phyloP scores from a whole-genome alignment of 2,113 vertebrate genomes.

The Holacanthus passer region DNA sequence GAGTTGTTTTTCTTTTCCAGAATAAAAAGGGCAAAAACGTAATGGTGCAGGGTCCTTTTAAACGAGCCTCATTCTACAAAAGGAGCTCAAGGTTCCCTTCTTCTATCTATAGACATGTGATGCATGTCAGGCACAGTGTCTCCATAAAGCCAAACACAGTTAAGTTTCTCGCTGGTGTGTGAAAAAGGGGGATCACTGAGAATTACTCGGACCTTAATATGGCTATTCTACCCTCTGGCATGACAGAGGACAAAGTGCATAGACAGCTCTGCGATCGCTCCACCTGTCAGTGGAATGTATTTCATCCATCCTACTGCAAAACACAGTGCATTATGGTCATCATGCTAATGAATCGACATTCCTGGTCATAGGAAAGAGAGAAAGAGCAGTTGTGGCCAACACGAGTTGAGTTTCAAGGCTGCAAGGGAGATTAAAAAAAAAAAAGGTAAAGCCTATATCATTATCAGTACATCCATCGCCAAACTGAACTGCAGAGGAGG shows the following conservation, averaged over 20 bases:
- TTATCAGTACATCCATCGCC: conserved; percentile 38
- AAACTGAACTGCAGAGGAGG: conserved; percentile 43
- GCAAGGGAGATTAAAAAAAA: conserved; percentile 22
- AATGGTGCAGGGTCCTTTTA: conserved; percentile 24
- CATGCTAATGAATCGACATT: conserved; percentile 74
- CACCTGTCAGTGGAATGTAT: conserved; percentile 75
- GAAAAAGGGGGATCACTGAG: conserved; percentile 72
- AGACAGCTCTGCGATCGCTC: conserved; percentile 81
- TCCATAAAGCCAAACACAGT: conserved; percentile 63
- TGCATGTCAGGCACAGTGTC: conserved; percentile 68
- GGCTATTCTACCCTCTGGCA: conserved; percentile 86
- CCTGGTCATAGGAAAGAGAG: conserved; percentile 65
- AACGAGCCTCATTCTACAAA: conserved; percentile 20
- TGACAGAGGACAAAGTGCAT: conserved; percentile 88
- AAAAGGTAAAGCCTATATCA: conserved; percentile 29
- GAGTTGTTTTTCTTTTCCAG: conserved; percentile 7
- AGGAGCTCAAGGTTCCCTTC: conserved; percentile 28
- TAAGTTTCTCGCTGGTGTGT: conserved; percentile 83
- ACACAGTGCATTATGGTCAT: conserved; percentile 79
- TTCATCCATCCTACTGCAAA: conserved; percentile 70
- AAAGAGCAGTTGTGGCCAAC: conserved; percentile 55
- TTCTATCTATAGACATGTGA: conserved; percentile 45
- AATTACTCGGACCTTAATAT: conserved; percentile 85
- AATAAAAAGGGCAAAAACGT: conserved; percentile 22
- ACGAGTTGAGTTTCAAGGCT: conserved; percentile 56